phyloP scores from a whole-genome alignment of 1,140 invertebrate species.

The Calliphora vicina region DNA sequence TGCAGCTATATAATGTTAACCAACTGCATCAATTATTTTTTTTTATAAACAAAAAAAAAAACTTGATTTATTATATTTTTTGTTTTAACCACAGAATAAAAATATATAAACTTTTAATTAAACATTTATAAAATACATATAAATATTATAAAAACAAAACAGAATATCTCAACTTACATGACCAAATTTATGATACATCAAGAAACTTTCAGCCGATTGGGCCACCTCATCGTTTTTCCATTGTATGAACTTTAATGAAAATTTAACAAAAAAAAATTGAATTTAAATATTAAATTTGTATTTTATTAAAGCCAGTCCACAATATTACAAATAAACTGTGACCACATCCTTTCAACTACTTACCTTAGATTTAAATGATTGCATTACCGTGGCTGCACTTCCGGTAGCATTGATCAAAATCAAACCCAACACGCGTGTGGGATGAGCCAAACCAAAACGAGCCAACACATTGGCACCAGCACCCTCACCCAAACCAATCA shows the following conservation, averaged over 20 bases:
- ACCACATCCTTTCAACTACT: conserved; percentile 14
- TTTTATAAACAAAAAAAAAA: no score
- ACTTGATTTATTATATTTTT: no score
- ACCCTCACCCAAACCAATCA: conserved; percentile 87
- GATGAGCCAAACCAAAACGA: conserved; percentile 82
- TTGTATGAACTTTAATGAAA: conserved; percentile 71
- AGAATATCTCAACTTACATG: conserved; percentile 72
- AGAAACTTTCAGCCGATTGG: conserved; percentile 82
- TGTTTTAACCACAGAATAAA: no score
- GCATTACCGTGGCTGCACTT: conserved; percentile 85
- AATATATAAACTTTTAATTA: no score
- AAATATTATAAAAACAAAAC: no score
- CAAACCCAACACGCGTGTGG: conserved; percentile 77
- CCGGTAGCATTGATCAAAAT: conserved; percentile 89
- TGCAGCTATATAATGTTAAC: no score
- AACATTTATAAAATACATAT: neutral
- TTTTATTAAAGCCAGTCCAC: neutral
- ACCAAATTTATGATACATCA: conserved; percentile 91
- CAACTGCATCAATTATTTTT: no score
- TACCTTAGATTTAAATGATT: conserved; percentile 86
- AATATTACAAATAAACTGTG: conserved; percentile 23
- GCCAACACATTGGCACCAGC: conserved; percentile 89
- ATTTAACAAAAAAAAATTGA: conserved; percentile 28
- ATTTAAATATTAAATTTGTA: neutral
- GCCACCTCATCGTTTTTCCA: conserved; percentile 78